These are phyloP conservation scores for Eueides isabella DNA, from an alignment of 1,140 invertebrate species.

Conservation along the genomic window DNA sequence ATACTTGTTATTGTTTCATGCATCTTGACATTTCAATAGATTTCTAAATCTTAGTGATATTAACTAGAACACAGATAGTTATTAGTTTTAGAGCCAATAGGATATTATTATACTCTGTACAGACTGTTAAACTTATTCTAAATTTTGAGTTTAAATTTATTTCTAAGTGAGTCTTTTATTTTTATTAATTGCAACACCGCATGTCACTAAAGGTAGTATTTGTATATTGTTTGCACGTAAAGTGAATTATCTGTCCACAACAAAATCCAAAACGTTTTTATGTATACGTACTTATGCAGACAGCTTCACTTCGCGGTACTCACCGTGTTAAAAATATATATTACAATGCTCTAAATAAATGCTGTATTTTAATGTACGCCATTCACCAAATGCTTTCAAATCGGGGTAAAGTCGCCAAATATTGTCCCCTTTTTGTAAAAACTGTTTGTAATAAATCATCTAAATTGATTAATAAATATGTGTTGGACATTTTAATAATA, in stretches of 20 bases:
- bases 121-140: constrained; percentile 52
- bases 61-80: constrained; percentile 60
- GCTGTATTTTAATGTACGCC: constrained; percentile 10
- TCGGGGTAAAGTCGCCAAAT: too few relatives aligned
- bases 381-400: neutral
- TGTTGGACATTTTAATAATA: too few relatives aligned
- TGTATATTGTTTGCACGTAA: constrained; percentile 67
- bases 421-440: too few relatives aligned
- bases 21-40: constrained; percentile 64
- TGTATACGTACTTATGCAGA: constrained; percentile 3
- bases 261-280: constrained; percentile 18
- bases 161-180: constrained; percentile 49
- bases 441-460: too few relatives aligned
- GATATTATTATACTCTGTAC: constrained; percentile 62
- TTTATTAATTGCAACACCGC: constrained; percentile 64
- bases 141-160: constrained; percentile 32
- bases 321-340: neutral
- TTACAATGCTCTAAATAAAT: constrained; percentile 1
- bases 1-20: constrained; percentile 62
- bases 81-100: constrained; percentile 66
- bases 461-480: too few relatives aligned
- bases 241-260: constrained; percentile 24
- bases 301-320: constrained; percentile 5
- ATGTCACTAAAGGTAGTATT: constrained; percentile 63
- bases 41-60: constrained; percentile 48